Conservation (phyloP, 92 coral and sea anemone genomes). For the Siderastrea siderea region DNA sequence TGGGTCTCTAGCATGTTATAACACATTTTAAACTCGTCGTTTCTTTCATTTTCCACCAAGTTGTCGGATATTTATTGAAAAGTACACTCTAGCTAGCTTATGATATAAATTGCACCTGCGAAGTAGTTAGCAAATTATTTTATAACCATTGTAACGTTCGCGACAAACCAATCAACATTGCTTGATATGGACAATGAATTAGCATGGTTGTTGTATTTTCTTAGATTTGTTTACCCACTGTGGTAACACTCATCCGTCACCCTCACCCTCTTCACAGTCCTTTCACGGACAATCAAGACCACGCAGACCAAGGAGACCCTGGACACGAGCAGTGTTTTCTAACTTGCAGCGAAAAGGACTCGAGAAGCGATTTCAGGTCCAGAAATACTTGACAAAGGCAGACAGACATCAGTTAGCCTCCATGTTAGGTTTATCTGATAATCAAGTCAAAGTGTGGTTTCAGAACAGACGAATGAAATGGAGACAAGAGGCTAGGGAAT, state of each 20-base stretch:
- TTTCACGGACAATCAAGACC: constrained; percentile 76
- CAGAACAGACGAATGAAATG: constrained; percentile 98
- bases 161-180: no score
- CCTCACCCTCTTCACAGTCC: constrained; percentile 64
- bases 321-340: constrained; percentile 99
- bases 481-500: constrained; percentile 97
- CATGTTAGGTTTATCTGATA: constrained; percentile 97
- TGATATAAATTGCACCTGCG: no score
- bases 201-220: background rate
- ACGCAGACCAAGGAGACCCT: constrained; percentile 95
- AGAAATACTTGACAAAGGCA: constrained; percentile 94
- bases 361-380: constrained; percentile 95
- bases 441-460: constrained; percentile 98
- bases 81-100: no score
- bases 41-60: no score
- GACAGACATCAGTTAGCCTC: constrained; percentile 97
- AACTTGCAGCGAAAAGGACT: constrained; percentile 96
- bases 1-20: no score
- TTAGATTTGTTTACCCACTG: constrained; percentile 49
- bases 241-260: constrained; percentile 36
- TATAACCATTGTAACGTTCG: no score
- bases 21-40: no score
- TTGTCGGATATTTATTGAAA: no score
- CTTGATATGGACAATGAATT: no score
- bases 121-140: no score